A percentile compares a stretch with the other conserved stretches of the same genome.
Evolutionary conservation across 2,888 invertebrate genomes (phyloP).

Genomic region (Masnerella sp.): DNA sequence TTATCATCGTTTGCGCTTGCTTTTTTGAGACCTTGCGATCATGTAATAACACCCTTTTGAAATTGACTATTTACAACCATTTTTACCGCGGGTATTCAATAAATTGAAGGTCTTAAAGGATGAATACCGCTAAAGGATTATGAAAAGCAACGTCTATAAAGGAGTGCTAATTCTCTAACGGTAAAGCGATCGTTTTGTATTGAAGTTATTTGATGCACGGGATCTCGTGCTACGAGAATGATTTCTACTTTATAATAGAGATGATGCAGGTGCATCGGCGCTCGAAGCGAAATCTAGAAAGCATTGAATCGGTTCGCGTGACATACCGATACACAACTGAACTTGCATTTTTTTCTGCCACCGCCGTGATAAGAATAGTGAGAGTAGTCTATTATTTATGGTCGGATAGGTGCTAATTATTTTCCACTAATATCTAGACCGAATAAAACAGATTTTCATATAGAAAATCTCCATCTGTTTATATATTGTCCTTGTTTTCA

Average conservation of each 20-base stretch:
- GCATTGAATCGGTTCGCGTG: conserved; percentile 36
- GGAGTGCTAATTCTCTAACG: conserved; percentile 16
- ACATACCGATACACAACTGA: conserved; percentile 38
- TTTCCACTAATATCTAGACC: no score
- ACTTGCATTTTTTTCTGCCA: conserved; percentile 25
- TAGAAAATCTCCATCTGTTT: no score
- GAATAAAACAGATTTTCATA: no score
- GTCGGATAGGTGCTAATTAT: no score
- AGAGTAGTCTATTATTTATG: conserved; percentile 28
- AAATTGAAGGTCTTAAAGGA: no score
- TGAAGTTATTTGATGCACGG: conserved; percentile 5
- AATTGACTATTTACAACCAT: no score
- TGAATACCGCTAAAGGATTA: no score
- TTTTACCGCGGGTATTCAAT: no score
- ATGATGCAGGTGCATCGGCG: conserved; percentile 33
- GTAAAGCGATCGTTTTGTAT: conserved; percentile 10
- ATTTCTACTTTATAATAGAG: conserved; percentile 44
- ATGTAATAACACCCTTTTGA: no score
- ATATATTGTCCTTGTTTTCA: no score
- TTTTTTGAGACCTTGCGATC: no score
- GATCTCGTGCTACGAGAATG: conserved; percentile 10
- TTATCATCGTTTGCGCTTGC: no score
- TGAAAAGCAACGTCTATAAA: not conserved
- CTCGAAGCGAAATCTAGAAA: conserved; percentile 44
- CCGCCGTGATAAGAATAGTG: conserved; percentile 28